Base-by-base conservation (phyloP, 2,113 vertebrate species). In the Cairina moschata region DNA sequence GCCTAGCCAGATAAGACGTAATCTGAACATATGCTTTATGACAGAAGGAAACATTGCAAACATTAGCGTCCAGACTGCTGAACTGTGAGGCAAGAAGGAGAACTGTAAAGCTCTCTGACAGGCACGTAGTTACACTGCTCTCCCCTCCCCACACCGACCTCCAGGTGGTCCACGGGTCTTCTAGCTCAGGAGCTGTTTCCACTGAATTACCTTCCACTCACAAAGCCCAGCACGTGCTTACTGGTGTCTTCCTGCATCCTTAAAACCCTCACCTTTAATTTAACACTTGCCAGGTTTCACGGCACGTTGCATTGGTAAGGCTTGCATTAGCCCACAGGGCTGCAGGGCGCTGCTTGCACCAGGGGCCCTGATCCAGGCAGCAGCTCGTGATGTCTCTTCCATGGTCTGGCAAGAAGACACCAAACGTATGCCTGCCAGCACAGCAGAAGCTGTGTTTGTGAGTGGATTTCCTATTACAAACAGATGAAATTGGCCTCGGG, bases 91-190 rank as follows among this genome's bases (percentile, higher is more conserved):
- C 54, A 73, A 20, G 21, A 80, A 67, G 36, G 10, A 36, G 34
- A 77, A 77, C 8, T 50, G 58, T 0, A 77, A 84, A 85, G 11
- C 21, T 28, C 50, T 32, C 26, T 44, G 59, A 59, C 26, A 81
- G 52, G 38, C 31, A 40, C 0, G 0, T 40, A 46, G 48, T 69
- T 55, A 25, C 0, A 1, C 28, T 69, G 55, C 71, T 59, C 31
- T 20, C 55, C 32, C 55, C 44, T 73, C 54, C 40, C 31, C 12
- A 21, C n/a, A 4, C 6, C 5, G 1, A 7, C 28, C 26, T 48
- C 23, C 38, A 50, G 34, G 20, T 3, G 6, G 17, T 46, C 40
- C 55, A 13, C 10, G 4, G 2, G 3, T 40, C 56, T 46, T 25
- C 55, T 56, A 25, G 9, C 34, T 74, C 32, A 55, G 79, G 11